Conservation (phyloP, 1,140 invertebrate genomes). For the Atta colombica region DNA sequence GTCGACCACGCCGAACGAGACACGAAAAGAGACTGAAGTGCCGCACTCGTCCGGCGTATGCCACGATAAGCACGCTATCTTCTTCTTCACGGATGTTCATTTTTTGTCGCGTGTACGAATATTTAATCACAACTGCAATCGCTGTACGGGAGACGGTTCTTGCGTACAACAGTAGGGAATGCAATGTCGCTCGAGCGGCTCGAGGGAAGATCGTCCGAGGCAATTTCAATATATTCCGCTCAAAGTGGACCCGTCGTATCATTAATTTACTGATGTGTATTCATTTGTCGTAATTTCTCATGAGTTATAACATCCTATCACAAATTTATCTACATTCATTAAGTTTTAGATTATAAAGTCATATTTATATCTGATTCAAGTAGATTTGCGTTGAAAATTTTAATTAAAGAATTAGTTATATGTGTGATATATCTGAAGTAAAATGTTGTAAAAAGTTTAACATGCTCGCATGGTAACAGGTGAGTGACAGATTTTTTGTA, state of each 20-base stretch:
- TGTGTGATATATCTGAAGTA: not conserved
- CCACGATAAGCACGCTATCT: slow-evolving; percentile 74
- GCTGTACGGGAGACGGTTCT: slow-evolving; percentile 10
- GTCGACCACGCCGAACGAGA: slow-evolving; percentile 24
- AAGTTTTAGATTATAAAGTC: not conserved
- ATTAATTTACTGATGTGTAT: slow-evolving; percentile 36
- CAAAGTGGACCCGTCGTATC: slow-evolving; percentile 5
- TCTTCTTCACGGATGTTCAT: slow-evolving; percentile 72
- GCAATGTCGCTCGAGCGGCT: slow-evolving; percentile 17
- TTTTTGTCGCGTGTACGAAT: slow-evolving; percentile 59
- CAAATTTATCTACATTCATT: slow-evolving; percentile 2
- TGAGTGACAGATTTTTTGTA: too few species aligned
- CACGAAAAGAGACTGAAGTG: slow-evolving; percentile 67
- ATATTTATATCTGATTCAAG: not conserved
- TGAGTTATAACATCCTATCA: not conserved
- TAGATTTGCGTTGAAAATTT: not conserved
- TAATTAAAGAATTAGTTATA: not conserved
- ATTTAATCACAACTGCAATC: slow-evolving; percentile 30
- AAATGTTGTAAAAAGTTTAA: not conserved
- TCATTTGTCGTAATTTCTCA: slow-evolving; percentile 5
- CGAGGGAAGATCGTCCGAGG: slow-evolving; percentile 17
- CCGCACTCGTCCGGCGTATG: slow-evolving; percentile 42
- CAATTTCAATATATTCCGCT: too few species aligned
- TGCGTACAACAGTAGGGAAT: not conserved
- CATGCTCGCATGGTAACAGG: too few species aligned